Percentiles rank a stretch among this genome's conserved stretches.
Conservation (phyloP, 1,140 invertebrate genomes). For the Dryas iulia region DNA sequence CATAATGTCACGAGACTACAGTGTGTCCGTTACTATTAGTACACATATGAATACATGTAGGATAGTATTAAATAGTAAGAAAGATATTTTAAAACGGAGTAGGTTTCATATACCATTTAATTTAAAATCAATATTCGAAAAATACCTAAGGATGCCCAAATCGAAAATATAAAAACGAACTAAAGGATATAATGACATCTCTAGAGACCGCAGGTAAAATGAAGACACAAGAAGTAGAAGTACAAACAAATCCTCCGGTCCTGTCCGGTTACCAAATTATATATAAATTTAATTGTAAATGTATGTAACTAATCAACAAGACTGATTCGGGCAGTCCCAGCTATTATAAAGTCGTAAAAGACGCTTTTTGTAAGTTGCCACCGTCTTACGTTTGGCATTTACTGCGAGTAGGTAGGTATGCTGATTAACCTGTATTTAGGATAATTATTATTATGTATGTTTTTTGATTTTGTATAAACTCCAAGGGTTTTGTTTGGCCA, state of each 20-base stretch:
- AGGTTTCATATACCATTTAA: too few species aligned
- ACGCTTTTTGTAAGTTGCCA: background rate
- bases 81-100: too few species aligned
- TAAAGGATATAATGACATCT: too few species aligned
- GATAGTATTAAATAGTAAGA: too few species aligned
- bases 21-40: too few species aligned
- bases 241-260: background rate
- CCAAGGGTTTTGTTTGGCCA: background rate
- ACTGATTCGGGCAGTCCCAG: background rate
- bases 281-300: background rate
- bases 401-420: background rate
- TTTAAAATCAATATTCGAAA: too few species aligned
- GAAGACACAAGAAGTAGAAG: too few species aligned
- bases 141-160: too few species aligned
- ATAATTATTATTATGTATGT: background rate
- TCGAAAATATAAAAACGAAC: too few species aligned
- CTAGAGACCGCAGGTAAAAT: too few species aligned
- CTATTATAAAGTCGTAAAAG: slow-evolving; percentile 3
- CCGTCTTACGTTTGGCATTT: background rate
- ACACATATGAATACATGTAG: too few species aligned
- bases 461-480: background rate
- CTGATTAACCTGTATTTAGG: background rate
- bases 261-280: background rate
- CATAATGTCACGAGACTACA: too few species aligned
- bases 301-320: background rate